Conservation (phyloP, 2,888 invertebrate genomes). For the Epinotia nisella region DNA sequence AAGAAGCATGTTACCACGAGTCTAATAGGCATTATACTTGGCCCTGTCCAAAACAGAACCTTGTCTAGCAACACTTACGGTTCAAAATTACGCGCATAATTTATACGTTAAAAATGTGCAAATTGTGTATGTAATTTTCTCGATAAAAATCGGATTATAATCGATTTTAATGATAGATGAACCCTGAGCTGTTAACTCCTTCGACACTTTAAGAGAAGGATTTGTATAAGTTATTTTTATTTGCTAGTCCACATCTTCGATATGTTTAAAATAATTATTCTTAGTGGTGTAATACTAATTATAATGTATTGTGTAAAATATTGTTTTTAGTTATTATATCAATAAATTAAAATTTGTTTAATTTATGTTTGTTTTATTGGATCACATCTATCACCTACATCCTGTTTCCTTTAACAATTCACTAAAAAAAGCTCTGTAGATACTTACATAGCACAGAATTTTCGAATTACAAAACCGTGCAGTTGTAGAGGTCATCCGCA, state of each 20-base stretch:
- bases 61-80: not conserved
- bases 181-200: slow-evolving; percentile 55
- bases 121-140: not conserved
- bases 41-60: not conserved
- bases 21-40: not conserved
- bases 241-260: slow-evolving; percentile 83
- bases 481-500: too few species aligned
- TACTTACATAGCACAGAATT: too few species aligned
- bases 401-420: slow-evolving; percentile 14
- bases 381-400: not conserved
- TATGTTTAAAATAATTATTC: slow-evolving; percentile 83
- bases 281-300: slow-evolving; percentile 84
- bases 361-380: slow-evolving; percentile 71
- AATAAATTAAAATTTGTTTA: slow-evolving; percentile 85
- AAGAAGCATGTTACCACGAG: not conserved
- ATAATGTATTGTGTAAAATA: slow-evolving; percentile 84
- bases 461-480: too few species aligned
- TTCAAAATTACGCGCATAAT: slow-evolving; percentile 26
- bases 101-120: slow-evolving; percentile 27
- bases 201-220: slow-evolving; percentile 56
- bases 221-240: slow-evolving; percentile 78
- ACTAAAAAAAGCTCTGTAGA: too few species aligned
- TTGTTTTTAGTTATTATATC: slow-evolving; percentile 83
- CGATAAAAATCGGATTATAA: slow-evolving; percentile 41
- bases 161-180: slow-evolving; percentile 44